Conservation (phyloP, 2,888 invertebrate species). For the Lepidocyrtinus sp. region DNA sequence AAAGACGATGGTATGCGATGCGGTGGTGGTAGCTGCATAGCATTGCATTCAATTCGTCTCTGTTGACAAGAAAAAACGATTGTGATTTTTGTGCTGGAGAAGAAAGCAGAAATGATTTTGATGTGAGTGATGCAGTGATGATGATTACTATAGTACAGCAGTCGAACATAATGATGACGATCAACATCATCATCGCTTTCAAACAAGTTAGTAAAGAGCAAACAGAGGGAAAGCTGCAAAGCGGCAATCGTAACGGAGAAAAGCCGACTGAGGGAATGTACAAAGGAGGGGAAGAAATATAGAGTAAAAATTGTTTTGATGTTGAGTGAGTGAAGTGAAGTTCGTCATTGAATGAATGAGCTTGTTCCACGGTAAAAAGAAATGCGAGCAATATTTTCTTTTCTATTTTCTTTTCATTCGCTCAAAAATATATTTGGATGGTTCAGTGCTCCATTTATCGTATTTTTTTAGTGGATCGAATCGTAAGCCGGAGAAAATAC, state of each 20-base stretch:
- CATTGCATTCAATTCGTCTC: background rate
- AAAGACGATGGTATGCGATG: background rate
- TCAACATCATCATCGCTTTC: background rate
- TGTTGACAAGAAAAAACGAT: constrained; percentile 48
- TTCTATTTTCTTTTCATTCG: constrained; percentile 23
- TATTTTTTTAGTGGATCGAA: no score
- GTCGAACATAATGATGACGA: constrained; percentile 13
- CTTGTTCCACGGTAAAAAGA: constrained; percentile 18
- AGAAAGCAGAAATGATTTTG: constrained; percentile 34
- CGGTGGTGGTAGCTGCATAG: background rate
- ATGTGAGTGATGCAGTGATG: constrained; percentile 16
- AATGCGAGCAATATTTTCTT: constrained; percentile 38
- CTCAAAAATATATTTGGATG: constrained; percentile 28
- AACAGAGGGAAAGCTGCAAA: background rate
- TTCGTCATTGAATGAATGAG: constrained; percentile 36
- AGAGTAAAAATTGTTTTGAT: constrained; percentile 59
- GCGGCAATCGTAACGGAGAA: background rate
- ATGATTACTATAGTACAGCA: constrained; percentile 30
- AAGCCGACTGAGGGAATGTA: constrained; percentile 14
- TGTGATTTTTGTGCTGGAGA: constrained; percentile 38
- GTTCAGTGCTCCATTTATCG: no score
- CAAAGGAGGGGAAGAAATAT: constrained; percentile 53
- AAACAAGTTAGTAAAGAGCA: background rate
- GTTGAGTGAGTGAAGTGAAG: constrained; percentile 26
- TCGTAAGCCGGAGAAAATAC: background rate